phyloP scores from a whole-genome alignment of 2,888 invertebrate genomes.

The Spicauda simplicius region DNA sequence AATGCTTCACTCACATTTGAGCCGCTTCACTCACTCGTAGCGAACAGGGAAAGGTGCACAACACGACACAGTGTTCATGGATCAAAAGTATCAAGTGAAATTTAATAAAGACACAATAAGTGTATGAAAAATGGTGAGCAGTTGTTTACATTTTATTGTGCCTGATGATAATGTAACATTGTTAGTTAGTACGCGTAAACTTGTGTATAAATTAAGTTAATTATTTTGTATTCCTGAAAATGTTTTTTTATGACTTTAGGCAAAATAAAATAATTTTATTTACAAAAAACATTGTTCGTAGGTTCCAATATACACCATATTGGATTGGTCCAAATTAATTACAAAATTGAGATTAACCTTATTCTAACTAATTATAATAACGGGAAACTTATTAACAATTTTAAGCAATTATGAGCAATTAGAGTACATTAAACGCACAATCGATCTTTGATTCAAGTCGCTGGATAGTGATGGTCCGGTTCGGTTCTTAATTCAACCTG shows the following conservation, averaged over 20 bases:
- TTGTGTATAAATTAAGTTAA: too few relatives aligned
- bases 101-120: background rate
- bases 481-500: too few relatives aligned
- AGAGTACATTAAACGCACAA: too few relatives aligned
- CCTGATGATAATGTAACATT: background rate
- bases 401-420: too few relatives aligned
- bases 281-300: background rate
- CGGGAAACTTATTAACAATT: too few relatives aligned
- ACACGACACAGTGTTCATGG: background rate
- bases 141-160: background rate
- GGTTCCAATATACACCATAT: too few relatives aligned
- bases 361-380: too few relatives aligned
- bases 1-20: constrained; percentile 2
- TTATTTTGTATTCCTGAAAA: too few relatives aligned
- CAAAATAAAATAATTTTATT: background rate
- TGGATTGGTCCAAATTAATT: too few relatives aligned
- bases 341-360: too few relatives aligned
- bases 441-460: too few relatives aligned
- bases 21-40: constrained; percentile 20
- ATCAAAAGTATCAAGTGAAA: constrained; percentile 1
- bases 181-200: background rate
- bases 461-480: too few relatives aligned
- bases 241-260: background rate
- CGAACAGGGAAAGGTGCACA: constrained; percentile 4
- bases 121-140: constrained; percentile 6